A percentile compares a stretch with the other conserved stretches of the same genome.
Conservation (phyloP, 1,140 invertebrate species). For the Tribolium madens region DNA sequence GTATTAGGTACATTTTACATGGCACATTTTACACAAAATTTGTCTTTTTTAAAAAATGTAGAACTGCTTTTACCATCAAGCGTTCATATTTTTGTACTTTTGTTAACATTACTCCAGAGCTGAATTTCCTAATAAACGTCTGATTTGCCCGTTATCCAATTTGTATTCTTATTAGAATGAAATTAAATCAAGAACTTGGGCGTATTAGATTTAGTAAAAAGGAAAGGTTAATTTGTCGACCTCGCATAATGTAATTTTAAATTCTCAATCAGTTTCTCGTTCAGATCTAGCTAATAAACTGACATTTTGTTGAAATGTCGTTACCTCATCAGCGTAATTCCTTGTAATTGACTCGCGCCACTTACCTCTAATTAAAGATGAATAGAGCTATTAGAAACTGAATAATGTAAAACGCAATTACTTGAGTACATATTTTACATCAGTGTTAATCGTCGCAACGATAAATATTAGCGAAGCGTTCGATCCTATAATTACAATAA, state of each 20-base stretch:
- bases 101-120: no score
- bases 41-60: no score
- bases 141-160: no score
- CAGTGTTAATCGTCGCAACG: slow-evolving; percentile 1
- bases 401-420: slow-evolving; percentile 34
- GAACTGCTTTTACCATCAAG: no score
- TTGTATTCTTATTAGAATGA: no score
- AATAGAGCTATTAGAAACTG: slow-evolving; percentile 14
- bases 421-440: slow-evolving; percentile 26
- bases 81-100: no score
- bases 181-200: no score
- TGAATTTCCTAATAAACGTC: no score
- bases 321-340: slow-evolving; percentile 1
- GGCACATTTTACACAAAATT: no score
- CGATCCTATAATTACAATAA: slow-evolving; percentile 22
- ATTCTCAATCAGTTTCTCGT: neutral
- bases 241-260: neutral
- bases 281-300: neutral
- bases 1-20: no score
- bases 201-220: no score
- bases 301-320: slow-evolving; percentile 8
- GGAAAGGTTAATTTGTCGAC: no score
- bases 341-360: neutral
- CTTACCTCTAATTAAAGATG: slow-evolving; percentile 8
- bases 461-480: slow-evolving; percentile 22